Evolutionary conservation across 2,797 vertebrate species (phyloP).

Genomic region (Chaetodon trifasciatus): DNA sequence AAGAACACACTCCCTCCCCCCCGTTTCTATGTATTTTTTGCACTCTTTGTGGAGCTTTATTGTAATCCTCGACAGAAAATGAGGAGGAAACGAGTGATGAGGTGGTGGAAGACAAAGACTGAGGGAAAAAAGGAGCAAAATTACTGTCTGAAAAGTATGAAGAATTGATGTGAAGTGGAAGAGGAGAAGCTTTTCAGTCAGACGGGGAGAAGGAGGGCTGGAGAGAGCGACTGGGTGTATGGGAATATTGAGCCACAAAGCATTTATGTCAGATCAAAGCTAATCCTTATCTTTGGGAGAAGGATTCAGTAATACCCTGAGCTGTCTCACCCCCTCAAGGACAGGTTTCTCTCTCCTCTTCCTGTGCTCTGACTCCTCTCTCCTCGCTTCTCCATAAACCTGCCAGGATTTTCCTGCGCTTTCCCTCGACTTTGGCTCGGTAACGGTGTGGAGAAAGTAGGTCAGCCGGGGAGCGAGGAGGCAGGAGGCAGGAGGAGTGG

Average conservation of each 20-base stretch:
- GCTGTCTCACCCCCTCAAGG: slow-evolving; percentile 60
- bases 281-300: slow-evolving; percentile 76
- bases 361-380: slow-evolving; percentile 22
- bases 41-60: background rate
- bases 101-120: background rate
- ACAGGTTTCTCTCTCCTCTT: slow-evolving; percentile 48
- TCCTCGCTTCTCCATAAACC: slow-evolving; percentile 35
- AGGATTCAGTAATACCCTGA: slow-evolving; percentile 67
- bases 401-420: slow-evolving; percentile 27
- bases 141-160: slow-evolving; percentile 14
- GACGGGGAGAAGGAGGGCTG: background rate
- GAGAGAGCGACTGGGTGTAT: slow-evolving; percentile 36
- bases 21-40: background rate
- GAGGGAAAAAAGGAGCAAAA: background rate
- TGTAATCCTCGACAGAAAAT: background rate
- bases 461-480: slow-evolving; percentile 43
- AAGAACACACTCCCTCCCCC: background rate
- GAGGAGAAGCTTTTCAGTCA: slow-evolving; percentile 38
- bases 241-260: slow-evolving; percentile 79
- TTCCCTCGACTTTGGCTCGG: slow-evolving; percentile 51
- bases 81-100: background rate
- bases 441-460: slow-evolving; percentile 55
- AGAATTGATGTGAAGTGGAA: slow-evolving; percentile 38
- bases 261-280: slow-evolving; percentile 82
- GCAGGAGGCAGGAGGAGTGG: background rate